Percentiles rank a stretch among this genome's conserved stretches.
Evolutionary conservation across 2,113 vertebrate species (phyloP).

Genomic region (Epinephelus cyanopodus): DNA sequence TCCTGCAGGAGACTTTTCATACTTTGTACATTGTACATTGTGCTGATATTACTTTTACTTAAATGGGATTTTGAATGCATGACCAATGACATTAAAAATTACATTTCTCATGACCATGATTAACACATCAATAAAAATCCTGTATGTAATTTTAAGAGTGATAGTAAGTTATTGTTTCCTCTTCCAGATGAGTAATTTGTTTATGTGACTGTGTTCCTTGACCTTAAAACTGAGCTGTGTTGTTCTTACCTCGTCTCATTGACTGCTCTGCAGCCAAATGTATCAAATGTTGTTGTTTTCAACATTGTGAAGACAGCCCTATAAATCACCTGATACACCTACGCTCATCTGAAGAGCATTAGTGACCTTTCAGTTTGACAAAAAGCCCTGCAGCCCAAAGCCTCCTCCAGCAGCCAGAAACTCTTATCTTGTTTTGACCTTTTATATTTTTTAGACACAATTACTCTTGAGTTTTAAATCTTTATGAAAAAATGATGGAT

Average conservation of each 20-base stretch:
- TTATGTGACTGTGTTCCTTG: not conserved
- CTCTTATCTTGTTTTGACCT: not conserved
- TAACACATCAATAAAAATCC: not conserved
- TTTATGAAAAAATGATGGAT: not conserved
- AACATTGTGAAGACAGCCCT: slow-evolving; percentile 49
- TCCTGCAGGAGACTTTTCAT: not conserved
- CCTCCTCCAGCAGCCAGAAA: not conserved
- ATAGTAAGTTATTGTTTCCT: not conserved
- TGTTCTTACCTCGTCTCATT: not conserved
- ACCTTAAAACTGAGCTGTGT: not conserved
- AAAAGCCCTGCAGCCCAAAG: slow-evolving; percentile 52
- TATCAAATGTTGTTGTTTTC: slow-evolving; percentile 66
- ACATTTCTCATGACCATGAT: not conserved
- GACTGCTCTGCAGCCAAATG: slow-evolving; percentile 30
- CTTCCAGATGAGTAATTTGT: not conserved
- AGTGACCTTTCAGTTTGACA: slow-evolving; percentile 82
- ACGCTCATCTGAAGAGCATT: slow-evolving; percentile 54
- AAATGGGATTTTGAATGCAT: not conserved
- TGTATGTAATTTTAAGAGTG: not conserved
- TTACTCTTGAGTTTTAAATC: not conserved
- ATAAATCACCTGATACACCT: slow-evolving; percentile 72
- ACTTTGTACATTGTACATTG: not conserved
- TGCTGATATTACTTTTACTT: not conserved
- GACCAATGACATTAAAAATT: not conserved
- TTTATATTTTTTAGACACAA: slow-evolving; percentile 7